Base-by-base conservation (phyloP, 2,113 vertebrate species). In the Octodon degus region DNA sequence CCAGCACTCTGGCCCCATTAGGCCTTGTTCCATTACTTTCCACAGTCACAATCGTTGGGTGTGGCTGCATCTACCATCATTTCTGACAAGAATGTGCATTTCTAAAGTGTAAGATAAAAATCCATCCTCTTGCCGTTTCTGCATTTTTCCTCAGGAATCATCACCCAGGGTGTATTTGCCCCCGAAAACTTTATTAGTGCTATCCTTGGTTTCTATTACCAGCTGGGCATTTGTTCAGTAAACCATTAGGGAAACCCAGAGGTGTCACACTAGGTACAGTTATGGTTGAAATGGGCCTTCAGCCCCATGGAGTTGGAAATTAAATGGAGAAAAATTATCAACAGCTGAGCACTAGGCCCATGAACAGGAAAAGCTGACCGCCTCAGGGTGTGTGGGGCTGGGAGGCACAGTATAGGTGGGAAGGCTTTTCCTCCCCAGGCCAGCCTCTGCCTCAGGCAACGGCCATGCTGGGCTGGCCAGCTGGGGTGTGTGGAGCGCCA, bases 31-130 rank as follows among this genome's bases (percentile, higher is more conserved):
- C 43, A 32, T 58, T 43, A 50, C 34, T 80, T 68, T 91, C 55
- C 2, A 81, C 6, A 63, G 3, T 84, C 16, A 10, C 76, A 77
- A 65, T 55, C 30, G 12, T 47, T 85, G 17, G n/a, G 9, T 72
- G 5, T 67, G 30, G 34, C 2, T 81, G 63, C 25, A 34, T 27
- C 77, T 6, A 81, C 20, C 47, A 0, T 62, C 40, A 88, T 93
- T 92, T 68, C 80, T 83, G 40, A 43, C 11, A 92, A 68, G 62
- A 81, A 94, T 72, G 7, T 16, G 58, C 37, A 79, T 83, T 91
- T 96, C 92, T 7, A 43, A 96, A 93, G 63, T 84, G 25, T 53
- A 74, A 91, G n/a, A 34, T 30, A 17, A 65, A 91, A 96, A 53
- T 80, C 32, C 72, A 80, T 89, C 17, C 32, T 53, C 89, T 11